phyloP scores from a whole-genome alignment of 2,888 invertebrate genomes.

The Megamerina dolium region DNA sequence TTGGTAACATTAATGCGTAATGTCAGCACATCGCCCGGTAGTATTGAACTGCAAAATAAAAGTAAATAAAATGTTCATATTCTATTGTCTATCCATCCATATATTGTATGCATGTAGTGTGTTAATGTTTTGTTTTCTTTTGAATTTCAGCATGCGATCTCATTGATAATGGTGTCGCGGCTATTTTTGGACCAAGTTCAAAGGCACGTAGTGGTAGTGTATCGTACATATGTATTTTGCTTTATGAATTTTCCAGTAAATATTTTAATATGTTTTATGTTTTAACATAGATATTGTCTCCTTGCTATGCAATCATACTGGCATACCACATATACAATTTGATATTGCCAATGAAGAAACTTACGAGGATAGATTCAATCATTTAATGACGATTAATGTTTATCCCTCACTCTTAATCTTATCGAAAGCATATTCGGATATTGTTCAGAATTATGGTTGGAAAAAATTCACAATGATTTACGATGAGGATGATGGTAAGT shows the following conservation, averaged over 20 bases:
- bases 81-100: neutral
- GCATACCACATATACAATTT: conserved; percentile 60
- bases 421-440: conserved; percentile 65
- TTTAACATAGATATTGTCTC: conserved; percentile 43
- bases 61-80: conserved; percentile 25
- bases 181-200: conserved; percentile 64
- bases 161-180: conserved; percentile 60
- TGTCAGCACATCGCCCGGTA: conserved; percentile 30
- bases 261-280: neutral
- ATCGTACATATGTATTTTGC: neutral
- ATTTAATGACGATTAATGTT: conserved; percentile 61
- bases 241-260: conserved; percentile 5
- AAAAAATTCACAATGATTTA: conserved; percentile 74
- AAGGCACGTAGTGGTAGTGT: conserved; percentile 39
- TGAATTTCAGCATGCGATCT: conserved; percentile 61
- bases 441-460: conserved; percentile 70
- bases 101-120: neutral
- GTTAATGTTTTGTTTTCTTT: conserved; percentile 1
- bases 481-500: conserved; percentile 69
- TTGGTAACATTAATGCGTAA: conserved; percentile 37
- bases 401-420: conserved; percentile 62
- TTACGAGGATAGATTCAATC: conserved; percentile 44
- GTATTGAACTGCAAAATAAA: conserved; percentile 36
- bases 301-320: conserved; percentile 59
- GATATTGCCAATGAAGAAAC: conserved; percentile 53